Evolutionary conservation across 1,140 invertebrate species (phyloP).

Genomic region (Drosophila rhopaloa): DNA sequence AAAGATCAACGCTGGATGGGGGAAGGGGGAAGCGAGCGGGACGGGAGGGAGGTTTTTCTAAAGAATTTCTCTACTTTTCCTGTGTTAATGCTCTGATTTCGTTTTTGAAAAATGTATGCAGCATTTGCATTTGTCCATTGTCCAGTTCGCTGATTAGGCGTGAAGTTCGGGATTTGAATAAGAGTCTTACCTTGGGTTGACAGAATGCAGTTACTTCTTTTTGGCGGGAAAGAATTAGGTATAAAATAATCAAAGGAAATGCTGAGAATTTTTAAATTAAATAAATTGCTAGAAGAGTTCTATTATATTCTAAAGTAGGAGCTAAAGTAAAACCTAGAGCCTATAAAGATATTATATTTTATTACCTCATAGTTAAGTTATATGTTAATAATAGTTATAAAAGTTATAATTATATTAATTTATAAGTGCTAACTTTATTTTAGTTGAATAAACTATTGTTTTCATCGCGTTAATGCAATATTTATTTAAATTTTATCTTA

Average conservation of each 20-base stretch:
- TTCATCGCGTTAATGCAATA: background rate
- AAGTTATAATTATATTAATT: too few species aligned
- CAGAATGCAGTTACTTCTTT: slow-evolving; percentile 33
- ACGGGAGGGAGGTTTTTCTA: slow-evolving; percentile 30
- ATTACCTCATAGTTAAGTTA: too few species aligned
- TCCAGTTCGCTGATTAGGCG: slow-evolving; percentile 73
- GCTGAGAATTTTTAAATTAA: background rate
- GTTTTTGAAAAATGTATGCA: slow-evolving; percentile 58
- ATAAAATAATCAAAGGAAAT: slow-evolving; percentile 7
- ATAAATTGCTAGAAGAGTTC: background rate
- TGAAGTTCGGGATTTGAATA: slow-evolving; percentile 77
- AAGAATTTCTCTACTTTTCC: slow-evolving; percentile 51
- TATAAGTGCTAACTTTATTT: too few species aligned
- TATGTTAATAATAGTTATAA: too few species aligned
- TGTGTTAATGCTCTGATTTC: slow-evolving; percentile 68
- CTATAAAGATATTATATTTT: too few species aligned
- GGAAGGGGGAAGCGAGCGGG: background rate
- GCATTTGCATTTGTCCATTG: slow-evolving; percentile 63
- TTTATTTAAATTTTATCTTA: background rate
- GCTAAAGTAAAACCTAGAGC: too few species aligned
- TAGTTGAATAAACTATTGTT: too few species aligned
- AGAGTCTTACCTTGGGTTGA: slow-evolving; percentile 30
- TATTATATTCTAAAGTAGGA: too few species aligned
- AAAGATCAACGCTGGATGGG: slow-evolving; percentile 71
- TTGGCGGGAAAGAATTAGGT: slow-evolving; percentile 60